Evolutionary conservation across 2,113 vertebrate genomes (phyloP).

Genomic region (Piliocolobus tephrosceles): DNA sequence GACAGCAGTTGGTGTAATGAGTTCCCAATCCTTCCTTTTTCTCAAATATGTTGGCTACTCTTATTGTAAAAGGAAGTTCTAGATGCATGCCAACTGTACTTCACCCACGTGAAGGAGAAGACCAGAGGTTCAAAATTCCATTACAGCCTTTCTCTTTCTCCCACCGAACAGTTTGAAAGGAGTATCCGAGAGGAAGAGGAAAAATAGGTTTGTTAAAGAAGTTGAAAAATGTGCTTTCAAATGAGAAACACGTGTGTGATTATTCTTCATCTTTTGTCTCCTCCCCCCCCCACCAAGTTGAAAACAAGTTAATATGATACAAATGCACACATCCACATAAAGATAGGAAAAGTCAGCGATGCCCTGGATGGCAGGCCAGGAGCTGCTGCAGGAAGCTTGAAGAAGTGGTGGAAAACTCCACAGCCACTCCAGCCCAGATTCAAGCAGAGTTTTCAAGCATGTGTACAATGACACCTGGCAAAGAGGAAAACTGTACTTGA

Average conservation of each 20-base stretch:
- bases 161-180: not conserved
- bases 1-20: not conserved
- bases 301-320: constrained; percentile 39
- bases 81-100: not conserved
- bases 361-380: not conserved
- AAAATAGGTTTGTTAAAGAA: constrained; percentile 29
- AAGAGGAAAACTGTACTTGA: not conserved
- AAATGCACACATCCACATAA: not conserved
- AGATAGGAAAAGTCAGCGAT: not conserved
- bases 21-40: not conserved
- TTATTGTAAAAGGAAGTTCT: not conserved
- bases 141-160: not conserved
- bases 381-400: not conserved
- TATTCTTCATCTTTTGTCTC: constrained; percentile 36
- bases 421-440: not conserved
- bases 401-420: not conserved
- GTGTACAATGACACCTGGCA: not conserved
- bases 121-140: not conserved
- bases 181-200: constrained; percentile 16
- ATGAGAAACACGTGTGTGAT: constrained; percentile 36
- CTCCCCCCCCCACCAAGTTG: not conserved
- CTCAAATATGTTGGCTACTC: not conserved
- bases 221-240: constrained; percentile 66
- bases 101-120: not conserved
- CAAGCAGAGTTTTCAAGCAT: not conserved